Conservation (phyloP, 2,888 invertebrate species). For the Xestobium rufovillosum region DNA sequence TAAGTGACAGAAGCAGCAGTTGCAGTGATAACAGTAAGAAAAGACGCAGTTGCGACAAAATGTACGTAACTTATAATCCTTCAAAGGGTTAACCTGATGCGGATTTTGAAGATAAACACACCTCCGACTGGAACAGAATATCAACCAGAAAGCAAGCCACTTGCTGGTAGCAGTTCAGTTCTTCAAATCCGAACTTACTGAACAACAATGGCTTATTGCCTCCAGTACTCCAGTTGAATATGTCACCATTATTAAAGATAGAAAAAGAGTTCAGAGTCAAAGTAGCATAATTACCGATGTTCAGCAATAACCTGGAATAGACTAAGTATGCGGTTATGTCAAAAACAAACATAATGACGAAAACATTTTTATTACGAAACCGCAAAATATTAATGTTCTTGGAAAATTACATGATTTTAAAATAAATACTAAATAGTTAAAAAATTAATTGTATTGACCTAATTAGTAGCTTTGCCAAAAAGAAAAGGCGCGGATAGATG, state of each 20-base stretch:
- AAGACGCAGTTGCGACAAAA: conserved; percentile 69
- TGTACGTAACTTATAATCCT: conserved; percentile 80
- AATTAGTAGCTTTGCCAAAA: too few relatives aligned
- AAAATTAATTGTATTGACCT: too few relatives aligned
- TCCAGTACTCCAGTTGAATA: conserved; percentile 33
- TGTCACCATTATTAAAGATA: conserved; percentile 26
- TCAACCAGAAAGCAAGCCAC: conserved; percentile 11
- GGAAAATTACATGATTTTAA: too few relatives aligned
- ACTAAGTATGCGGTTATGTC: conserved; percentile 9
- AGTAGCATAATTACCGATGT: conserved; percentile 38
- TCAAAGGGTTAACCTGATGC: conserved; percentile 61
- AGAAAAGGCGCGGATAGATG: too few relatives aligned
- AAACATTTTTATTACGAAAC: background rate
- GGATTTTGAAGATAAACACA: conserved; percentile 71
- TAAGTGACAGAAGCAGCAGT: conserved; percentile 28
- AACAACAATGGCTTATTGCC: too few relatives aligned
- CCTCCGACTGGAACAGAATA: too few relatives aligned
- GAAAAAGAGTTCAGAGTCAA: conserved; percentile 33
- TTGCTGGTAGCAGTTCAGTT: conserved; percentile 15
- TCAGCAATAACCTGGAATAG: conserved; percentile 28
- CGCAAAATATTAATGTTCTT: too few relatives aligned
- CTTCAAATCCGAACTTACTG: conserved; percentile 23
- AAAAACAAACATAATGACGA: conserved; percentile 1
- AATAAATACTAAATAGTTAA: too few relatives aligned
- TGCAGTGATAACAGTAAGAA: conserved; percentile 45